phyloP scores from a whole-genome alignment of 2,797 vertebrate species.

The Threskiornis aethiopicus region DNA sequence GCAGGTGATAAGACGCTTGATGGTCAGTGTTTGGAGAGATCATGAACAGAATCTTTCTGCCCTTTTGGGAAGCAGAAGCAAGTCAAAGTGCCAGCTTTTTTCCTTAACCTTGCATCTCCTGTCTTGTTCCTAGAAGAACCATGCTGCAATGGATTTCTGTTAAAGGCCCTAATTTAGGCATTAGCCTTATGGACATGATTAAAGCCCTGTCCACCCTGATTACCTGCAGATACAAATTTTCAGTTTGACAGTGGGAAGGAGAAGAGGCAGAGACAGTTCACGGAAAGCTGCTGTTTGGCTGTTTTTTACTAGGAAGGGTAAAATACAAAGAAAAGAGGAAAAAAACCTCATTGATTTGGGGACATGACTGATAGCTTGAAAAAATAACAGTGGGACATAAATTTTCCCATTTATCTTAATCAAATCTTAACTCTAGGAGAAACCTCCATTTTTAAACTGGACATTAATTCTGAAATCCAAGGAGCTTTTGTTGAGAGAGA shows the following conservation, averaged over 20 bases:
- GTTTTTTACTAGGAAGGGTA: background rate
- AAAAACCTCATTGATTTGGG: accelerated
- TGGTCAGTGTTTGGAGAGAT: background rate
- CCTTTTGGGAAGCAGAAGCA: background rate
- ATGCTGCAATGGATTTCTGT: background rate
- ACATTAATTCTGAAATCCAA: background rate
- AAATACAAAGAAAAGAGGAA: background rate
- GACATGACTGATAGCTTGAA: background rate
- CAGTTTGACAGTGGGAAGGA: background rate
- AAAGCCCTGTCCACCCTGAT: background rate
- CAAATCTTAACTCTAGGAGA: background rate
- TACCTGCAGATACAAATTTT: background rate
- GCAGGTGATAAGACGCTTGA: background rate
- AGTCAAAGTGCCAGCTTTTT: background rate
- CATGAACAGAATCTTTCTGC: background rate
- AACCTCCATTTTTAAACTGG: background rate
- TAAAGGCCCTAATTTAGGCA: background rate
- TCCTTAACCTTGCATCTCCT: background rate
- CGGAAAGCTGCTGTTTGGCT: background rate
- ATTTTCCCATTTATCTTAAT: background rate
- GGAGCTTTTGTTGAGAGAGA: background rate
- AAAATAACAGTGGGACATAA: background rate
- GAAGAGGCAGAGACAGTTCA: background rate
- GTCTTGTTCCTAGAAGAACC: background rate
- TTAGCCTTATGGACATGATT: background rate